Percentiles rank a stretch among this genome's conserved stretches.
Evolutionary conservation across 2,113 vertebrate species (phyloP).

Genomic region (Ascaphus truei): DNA sequence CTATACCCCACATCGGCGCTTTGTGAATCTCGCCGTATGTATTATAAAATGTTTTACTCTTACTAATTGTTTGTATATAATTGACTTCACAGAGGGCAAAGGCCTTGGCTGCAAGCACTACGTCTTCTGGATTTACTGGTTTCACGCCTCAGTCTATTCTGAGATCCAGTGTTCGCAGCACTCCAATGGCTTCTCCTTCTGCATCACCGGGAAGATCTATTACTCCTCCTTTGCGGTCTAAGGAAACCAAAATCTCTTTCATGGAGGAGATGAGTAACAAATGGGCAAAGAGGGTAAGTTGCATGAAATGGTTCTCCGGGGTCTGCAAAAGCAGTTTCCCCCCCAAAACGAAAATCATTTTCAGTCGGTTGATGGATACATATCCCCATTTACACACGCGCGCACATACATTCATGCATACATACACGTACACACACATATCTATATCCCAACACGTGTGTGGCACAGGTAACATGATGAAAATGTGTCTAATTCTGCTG

Average conservation of each 20-base stretch:
- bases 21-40: too few species aligned
- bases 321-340: too few species aligned
- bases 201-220: slow-evolving; percentile 79
- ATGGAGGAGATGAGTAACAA: slow-evolving; percentile 60
- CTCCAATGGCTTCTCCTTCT: slow-evolving; percentile 80
- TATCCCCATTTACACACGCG: too few species aligned
- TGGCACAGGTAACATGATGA: too few species aligned
- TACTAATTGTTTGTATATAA: slow-evolving; percentile 17
- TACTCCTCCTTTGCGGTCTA: slow-evolving; percentile 75
- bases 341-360: too few species aligned
- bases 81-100: slow-evolving; percentile 73
- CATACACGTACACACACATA: too few species aligned
- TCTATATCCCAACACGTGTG: too few species aligned
- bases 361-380: too few species aligned
- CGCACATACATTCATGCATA: too few species aligned
- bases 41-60: neutral
- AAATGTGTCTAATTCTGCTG: too few species aligned
- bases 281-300: slow-evolving; percentile 73
- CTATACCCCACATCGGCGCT: too few species aligned
- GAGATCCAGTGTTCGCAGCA: slow-evolving; percentile 80
- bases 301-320: neutral
- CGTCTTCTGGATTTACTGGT: slow-evolving; percentile 70
- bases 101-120: slow-evolving; percentile 68
- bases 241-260: slow-evolving; percentile 85
- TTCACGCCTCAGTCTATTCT: slow-evolving; percentile 91